Conservation (phyloP, 2,797 vertebrate species). For the Bovichtus diacanthus region DNA sequence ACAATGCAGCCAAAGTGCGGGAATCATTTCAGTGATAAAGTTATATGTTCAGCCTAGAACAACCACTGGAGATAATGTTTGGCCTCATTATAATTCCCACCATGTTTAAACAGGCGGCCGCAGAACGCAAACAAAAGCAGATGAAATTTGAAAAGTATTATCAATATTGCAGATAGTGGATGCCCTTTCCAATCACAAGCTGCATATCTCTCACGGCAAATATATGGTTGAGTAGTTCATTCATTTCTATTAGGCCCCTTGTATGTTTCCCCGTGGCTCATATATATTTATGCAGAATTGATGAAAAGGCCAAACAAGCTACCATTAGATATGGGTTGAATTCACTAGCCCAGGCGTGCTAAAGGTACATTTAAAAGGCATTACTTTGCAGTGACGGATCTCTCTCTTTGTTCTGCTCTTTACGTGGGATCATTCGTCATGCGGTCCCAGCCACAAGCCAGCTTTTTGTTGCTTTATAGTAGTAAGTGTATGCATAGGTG, state of each 20-base stretch:
- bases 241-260: constrained; percentile 99
- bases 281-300: constrained; percentile 89
- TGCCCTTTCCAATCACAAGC: constrained; percentile 99
- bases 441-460: constrained; percentile 65
- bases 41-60: constrained; percentile 99
- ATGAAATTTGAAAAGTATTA: constrained; percentile 99
- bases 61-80: constrained; percentile 98
- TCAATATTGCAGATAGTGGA: constrained; percentile 99
- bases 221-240: constrained; percentile 99
- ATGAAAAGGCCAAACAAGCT: constrained; percentile 90
- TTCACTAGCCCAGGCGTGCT: constrained; percentile 77
- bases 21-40: constrained; percentile 99
- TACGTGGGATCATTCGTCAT: constrained; percentile 77
- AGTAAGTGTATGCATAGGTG: constrained; percentile 42
- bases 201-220: constrained; percentile 98
- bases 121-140: constrained; percentile 99
- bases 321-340: constrained; percentile 87
- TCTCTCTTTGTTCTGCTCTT: constrained; percentile 79
- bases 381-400: constrained; percentile 83
- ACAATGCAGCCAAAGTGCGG: constrained; percentile 98
- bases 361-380: constrained; percentile 88
- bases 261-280: constrained; percentile 89
- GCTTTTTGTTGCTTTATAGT: constrained; percentile 65
- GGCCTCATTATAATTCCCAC: constrained; percentile 99
- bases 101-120: constrained; percentile 99